A percentile compares a stretch with the other conserved stretches of the same genome.
phyloP scores from a whole-genome alignment of 1,140 invertebrate species.

The Brachionus manjavacas region DNA sequence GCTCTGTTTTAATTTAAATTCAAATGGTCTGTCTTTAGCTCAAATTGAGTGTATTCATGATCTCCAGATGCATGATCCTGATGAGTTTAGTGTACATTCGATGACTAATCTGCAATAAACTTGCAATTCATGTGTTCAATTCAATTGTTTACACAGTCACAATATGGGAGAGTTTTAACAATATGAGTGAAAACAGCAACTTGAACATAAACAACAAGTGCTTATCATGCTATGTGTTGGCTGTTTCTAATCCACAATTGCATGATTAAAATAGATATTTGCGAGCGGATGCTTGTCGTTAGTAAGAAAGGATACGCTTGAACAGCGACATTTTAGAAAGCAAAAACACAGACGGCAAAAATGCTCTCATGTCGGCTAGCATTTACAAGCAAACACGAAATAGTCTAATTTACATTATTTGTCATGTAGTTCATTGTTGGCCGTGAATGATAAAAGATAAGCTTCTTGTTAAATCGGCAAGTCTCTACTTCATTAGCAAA shows the following conservation, averaged over 20 bases:
- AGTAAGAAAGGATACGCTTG: neutral
- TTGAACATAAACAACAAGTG: neutral
- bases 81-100: neutral
- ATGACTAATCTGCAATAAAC: neutral
- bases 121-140: neutral
- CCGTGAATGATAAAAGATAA: neutral
- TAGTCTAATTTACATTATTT: conserved; percentile 6
- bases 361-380: neutral
- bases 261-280: neutral
- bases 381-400: conserved; percentile 3
- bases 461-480: neutral
- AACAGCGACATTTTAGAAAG: neutral
- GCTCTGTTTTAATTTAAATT: neutral
- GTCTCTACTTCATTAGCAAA: neutral
- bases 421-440: neutral
- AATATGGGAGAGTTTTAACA: neutral
- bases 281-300: neutral
- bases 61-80: neutral
- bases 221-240: neutral
- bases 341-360: neutral
- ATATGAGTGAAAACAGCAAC: neutral
- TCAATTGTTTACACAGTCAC: neutral
- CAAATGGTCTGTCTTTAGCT: neutral
- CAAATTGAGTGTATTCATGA: neutral
- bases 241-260: neutral